Base-by-base conservation (phyloP, 2,797 vertebrate species). In the Acanthurus leucopareius region DNA sequence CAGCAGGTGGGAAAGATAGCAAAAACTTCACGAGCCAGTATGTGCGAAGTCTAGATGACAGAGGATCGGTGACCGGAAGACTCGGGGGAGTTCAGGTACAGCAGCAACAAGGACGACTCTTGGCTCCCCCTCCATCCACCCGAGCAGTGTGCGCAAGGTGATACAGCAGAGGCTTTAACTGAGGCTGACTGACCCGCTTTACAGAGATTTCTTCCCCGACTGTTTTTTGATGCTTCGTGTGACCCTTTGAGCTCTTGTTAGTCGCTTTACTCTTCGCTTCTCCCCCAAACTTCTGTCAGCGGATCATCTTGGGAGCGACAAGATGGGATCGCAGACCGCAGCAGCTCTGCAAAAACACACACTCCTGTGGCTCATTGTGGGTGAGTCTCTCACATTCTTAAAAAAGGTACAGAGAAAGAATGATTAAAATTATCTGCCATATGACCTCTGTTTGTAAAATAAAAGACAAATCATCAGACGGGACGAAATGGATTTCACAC, bases 341-440 rank as follows among this genome's bases (percentile, higher is more conserved):
- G 59, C 78, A 44, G 74, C 72, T 69, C 70, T 40, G 81, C 85
- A 65, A 49, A 87, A 60, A 83, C 79, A 81, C 22, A 35, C 86
- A 79, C 91, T 92, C 20, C 84, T 92, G 67, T 93, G 90, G 83
- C 69, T 92, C 74, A 7, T 90, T 4, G 69, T 89, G 54, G 91
- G 92, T 93, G 84, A 93, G 92, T 93, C 57, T 42, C 14, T 13
- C 53, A 54, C 80, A 9, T 2, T 8, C 32, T 35, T 35, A 35
- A 35, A 35, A 35, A 35, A 35, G 32, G 32, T 35, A 35, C 32
- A 35, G 32, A 35, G 32, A 35, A 35, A 35, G 32, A 35, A 7
- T 35, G 32, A 35, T 3, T 35, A 7, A 7, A 35, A 7, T 35
- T 7, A 35, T 7, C 32, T 35, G 32, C 32, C 7, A 35, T 35